These are phyloP conservation scores for Diloba caeruleocephala DNA, from an alignment of 2,888 invertebrate genomes.

Conservation along the genomic window DNA sequence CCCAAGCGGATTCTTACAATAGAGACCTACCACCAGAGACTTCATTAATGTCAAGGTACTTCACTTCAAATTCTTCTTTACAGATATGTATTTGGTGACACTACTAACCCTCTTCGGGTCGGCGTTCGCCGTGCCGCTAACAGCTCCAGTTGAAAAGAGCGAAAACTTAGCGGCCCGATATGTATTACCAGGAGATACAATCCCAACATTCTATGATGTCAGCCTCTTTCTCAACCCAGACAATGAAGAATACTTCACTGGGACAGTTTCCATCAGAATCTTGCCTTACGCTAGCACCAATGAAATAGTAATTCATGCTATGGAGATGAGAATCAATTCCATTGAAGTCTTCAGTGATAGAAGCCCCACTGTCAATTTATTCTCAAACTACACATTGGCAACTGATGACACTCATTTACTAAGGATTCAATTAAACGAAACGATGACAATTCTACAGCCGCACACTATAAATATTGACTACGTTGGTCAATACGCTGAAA, in stretches of 20 bases:
- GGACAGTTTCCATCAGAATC: constrained; percentile 80
- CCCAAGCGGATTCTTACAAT: no score
- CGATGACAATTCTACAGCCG: constrained; percentile 67
- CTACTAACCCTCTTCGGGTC: constrained; percentile 69
- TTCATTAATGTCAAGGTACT: no score
- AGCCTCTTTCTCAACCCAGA: constrained; percentile 81
- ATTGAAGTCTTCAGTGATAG: constrained; percentile 61
- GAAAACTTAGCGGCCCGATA: constrained; percentile 68
- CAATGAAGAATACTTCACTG: constrained; percentile 76
- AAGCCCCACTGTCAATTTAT: constrained; percentile 53
- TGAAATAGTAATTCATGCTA: constrained; percentile 81
- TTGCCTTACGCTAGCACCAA: constrained; percentile 62
- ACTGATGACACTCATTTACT: constrained; percentile 83
- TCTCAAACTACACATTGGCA: constrained; percentile 52
- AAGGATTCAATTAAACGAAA: constrained; percentile 74
- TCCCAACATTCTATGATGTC: constrained; percentile 88
- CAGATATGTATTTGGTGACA: constrained; percentile 80
- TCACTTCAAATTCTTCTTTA: constrained; percentile 46
- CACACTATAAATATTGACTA: constrained; percentile 89
- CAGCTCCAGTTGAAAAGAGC: constrained; percentile 17
- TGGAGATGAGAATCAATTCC: constrained; percentile 73
- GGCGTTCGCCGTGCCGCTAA: constrained; percentile 62
- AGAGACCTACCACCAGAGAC: no score
- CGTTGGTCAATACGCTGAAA: constrained; percentile 86
- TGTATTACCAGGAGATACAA: constrained; percentile 85